These are phyloP conservation scores for Misgurnus mizolepis DNA, from an alignment of 2,113 vertebrate genomes.

Conservation along the genomic window DNA sequence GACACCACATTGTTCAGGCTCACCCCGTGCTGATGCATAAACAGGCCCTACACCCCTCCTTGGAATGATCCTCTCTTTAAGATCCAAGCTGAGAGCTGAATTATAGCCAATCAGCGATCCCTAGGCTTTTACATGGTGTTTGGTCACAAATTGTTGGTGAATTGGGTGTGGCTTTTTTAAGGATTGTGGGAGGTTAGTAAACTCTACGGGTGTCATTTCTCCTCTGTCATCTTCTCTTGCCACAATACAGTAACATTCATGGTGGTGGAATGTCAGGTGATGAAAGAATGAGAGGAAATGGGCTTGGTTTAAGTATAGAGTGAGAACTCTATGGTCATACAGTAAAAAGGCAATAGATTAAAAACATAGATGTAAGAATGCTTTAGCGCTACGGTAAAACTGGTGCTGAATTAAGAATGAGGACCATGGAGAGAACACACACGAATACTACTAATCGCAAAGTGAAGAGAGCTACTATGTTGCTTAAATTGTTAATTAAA, in stretches of 20 bases:
- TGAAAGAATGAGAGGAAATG: neutral
- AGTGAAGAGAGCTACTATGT: neutral
- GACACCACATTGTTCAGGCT: constrained; percentile 17
- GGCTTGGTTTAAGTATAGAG: neutral
- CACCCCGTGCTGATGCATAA: constrained; percentile 58
- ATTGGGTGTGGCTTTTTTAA: constrained; percentile 39
- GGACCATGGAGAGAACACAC: too few species aligned
- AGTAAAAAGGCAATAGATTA: neutral
- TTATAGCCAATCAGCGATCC: neutral
- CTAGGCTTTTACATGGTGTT: constrained; percentile 39
- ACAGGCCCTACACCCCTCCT: constrained; percentile 59
- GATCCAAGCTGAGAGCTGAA: neutral
- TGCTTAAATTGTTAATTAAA: neutral
- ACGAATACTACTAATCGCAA: too few species aligned
- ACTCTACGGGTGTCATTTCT: neutral
- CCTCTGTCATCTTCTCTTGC: constrained; percentile 1
- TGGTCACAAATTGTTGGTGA: constrained; percentile 14
- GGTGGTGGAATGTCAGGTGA: constrained; percentile 18
- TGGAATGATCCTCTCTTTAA: constrained; percentile 56
- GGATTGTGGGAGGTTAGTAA: constrained; percentile 18
- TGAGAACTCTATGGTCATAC: neutral
- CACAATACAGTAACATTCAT: constrained; percentile 47
- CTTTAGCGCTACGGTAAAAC: neutral
- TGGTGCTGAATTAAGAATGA: too few species aligned
- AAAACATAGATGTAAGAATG: neutral